Conservation (phyloP, 2,113 vertebrate species). For the Pitta sordida region DNA sequence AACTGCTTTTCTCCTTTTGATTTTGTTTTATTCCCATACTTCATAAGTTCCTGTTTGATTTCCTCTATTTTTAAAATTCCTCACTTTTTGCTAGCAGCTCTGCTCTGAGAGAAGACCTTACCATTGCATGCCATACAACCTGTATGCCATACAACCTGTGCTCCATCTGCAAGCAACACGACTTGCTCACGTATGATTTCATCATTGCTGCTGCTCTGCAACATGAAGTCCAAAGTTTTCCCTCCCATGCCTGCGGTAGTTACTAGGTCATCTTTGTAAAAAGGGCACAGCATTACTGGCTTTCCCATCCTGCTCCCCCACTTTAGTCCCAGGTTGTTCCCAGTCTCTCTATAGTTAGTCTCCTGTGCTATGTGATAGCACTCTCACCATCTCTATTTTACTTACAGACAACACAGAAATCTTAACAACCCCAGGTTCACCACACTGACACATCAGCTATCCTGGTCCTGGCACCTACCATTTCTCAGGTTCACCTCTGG, state of each 20-base stretch:
- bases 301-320: background rate
- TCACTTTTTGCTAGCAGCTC: background rate
- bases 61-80: background rate
- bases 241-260: background rate
- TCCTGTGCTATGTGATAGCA: background rate
- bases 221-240: background rate
- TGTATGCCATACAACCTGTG: background rate
- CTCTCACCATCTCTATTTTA: background rate
- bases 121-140: background rate
- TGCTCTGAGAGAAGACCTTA: background rate
- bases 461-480: background rate
- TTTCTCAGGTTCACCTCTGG: background rate
- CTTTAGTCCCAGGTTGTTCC: background rate
- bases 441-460: background rate
- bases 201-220: background rate
- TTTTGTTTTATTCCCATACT: background rate
- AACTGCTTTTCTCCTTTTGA: background rate
- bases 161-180: background rate
- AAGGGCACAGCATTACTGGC: background rate
- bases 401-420: background rate
- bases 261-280: background rate
- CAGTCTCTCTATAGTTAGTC: background rate
- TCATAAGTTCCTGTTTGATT: background rate
- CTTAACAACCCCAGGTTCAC: background rate
- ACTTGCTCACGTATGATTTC: background rate